Evolutionary conservation across 2,797 vertebrate genomes (phyloP), one percentile per base, ranked within the genome.

Genomic region (Odontamblyopus rebecca): DNA sequence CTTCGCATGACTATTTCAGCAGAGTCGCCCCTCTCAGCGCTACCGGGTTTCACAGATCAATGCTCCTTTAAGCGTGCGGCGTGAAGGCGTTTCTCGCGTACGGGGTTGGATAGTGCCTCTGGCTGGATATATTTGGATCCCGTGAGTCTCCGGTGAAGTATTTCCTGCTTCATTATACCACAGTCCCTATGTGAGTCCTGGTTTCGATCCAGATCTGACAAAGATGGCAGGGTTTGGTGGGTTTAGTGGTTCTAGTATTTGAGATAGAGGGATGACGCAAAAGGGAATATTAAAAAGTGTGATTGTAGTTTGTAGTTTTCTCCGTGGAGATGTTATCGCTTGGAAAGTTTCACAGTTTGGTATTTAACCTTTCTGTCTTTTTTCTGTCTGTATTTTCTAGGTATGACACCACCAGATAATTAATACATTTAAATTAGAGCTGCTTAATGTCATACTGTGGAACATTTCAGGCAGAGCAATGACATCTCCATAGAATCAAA

Each of bases 51-150:
- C 57, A 62, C 41, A 44, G 70, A 66, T 59, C 61, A 61, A 67
- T 57, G 62, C 13, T 68, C 54, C 32, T 59, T 51, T 41, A 73
- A 72, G 66, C 72, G 66, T 69, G 69, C n/a, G 18, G 44, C 71
- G 57, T 73, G 68, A 77, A 68, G 56, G 26, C 27, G 30, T 48
- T 68, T 79, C 78, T 81, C 70, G 74, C 68, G 76, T 71, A 74
- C n/a, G 76, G 62, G 60, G 64, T 56, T 27, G 66, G 54, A 68
- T 50, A 60, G 68, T 23, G 70, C 53, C 54, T 71, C 53, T 12
- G 68, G 60, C 63, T 67, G 64, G 57, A 79, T 69, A 76, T 69
- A 69, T 80, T 74, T 74, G 68, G 64, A 64, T 41, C 75, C 69
- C 61, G 73, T 74, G 69, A 69, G 27, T 68, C 32, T 65, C 62